Base-by-base conservation (phyloP, 2,888 invertebrate species). In the Lasiommata megera region DNA sequence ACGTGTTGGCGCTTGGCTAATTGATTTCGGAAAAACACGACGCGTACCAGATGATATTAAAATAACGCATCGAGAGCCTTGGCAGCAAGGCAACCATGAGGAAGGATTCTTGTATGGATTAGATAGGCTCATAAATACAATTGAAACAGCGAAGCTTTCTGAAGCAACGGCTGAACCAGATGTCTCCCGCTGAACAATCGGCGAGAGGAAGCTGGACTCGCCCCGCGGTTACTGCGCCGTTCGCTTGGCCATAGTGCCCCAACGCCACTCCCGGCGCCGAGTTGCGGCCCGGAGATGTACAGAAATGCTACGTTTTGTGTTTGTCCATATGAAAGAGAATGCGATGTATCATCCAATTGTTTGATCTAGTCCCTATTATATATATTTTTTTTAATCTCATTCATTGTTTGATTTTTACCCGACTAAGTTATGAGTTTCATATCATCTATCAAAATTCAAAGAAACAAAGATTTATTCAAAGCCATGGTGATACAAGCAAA, bases 31-130 rank as follows among this genome's bases (percentile, higher is more conserved):
- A 47, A 99, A 99, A 80, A 97, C 98, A 0, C 93, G 95, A 54
- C 92, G 92, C 53, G 88, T 98, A 46, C 95, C 96, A 0, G 92
- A 93, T 17, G 94, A 94, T 8, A 70, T 92, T 18, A 88, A 84
- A 50, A 92, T 99, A 12, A 94, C 94, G 66, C 99, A 99, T 79
- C 92, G 97, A 56, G 90, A 92, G 6, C 90, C 93, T 11, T 99
- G 99, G 99, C 79, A 93, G 60, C 94, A 96, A 67, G 99, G 98
- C n/a, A 99, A 99, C 81, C 96, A 97, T 76, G 99, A 99, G 82
- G 99, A 99, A 82, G 99, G 99, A 6, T 96, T 98, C 72, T 93
- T 99, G 18, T 94, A 93, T 68, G 99, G 99, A 56, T 92, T 99
- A 70, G 98, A 99, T 86, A 96, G 96, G 83, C 93, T 99, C 63